Percentiles rank a stretch among this genome's conserved stretches.
These are phyloP conservation scores for Drosophila paulistorum DNA, from an alignment of 1,140 invertebrate species.

Conservation along the genomic window DNA sequence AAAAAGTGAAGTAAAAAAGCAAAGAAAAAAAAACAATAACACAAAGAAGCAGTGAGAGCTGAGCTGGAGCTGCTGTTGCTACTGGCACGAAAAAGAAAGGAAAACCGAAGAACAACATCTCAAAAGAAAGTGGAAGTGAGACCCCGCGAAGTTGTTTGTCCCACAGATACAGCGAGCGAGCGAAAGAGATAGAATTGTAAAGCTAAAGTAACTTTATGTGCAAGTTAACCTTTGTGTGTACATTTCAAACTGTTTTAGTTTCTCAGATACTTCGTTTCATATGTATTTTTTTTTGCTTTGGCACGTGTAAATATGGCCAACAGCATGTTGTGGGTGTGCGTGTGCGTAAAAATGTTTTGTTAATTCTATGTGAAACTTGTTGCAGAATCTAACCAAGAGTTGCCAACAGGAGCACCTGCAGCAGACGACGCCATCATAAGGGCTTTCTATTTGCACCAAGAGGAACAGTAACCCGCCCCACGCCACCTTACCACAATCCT, in stretches of 20 bases:
- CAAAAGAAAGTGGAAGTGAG: conserved; percentile 70
- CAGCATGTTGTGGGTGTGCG: background rate
- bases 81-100: conserved; percentile 51
- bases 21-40: conserved; percentile 39
- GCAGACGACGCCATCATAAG: background rate
- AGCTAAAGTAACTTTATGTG: no score
- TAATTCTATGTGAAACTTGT: conserved; percentile 41
- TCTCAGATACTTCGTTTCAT: background rate
- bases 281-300: conserved; percentile 12
- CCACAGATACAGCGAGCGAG: conserved; percentile 12
- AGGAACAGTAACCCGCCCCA: background rate
- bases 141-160: conserved; percentile 23
- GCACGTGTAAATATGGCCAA: conserved; percentile 33
- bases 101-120: conserved; percentile 70
- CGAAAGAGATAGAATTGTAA: conserved; percentile 26
- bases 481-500: background rate
- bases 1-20: conserved; percentile 37
- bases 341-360: conserved; percentile 14
- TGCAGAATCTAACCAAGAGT: conserved; percentile 45
- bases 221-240: background rate
- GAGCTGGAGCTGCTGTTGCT: conserved; percentile 16
- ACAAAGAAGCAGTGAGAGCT: conserved; percentile 40
- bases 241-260: conserved; percentile 3
- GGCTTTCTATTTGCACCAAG: background rate
- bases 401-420: background rate